Evolutionary conservation across 2,888 invertebrate genomes (phyloP), one percentile per base, ranked within the genome.

Genomic region (Drosophila paramelanica): DNA sequence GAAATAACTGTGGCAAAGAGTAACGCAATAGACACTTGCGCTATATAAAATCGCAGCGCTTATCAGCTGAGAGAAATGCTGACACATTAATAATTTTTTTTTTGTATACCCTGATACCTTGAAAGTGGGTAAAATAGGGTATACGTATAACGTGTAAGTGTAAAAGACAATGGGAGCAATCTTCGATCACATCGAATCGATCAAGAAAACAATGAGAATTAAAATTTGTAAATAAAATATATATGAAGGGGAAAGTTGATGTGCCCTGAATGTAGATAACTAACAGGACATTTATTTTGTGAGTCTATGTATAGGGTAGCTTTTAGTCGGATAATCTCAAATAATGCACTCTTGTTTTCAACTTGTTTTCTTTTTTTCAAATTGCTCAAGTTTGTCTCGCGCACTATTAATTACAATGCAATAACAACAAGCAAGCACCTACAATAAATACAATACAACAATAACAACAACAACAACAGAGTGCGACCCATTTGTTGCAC

Each of bases 371-470:
- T 10, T 67, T 55, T 39, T 68, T 58, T 58, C 33, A 64, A 67
- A 47, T 68, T 79, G 41, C 53, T 68, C 67, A 74, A 79, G 62
- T 73, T 77, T 45, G 77, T 61, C 51, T 67, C 10, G 65, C 51
- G 27, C 55, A 62, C 51, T 79, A 73, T 81, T 73, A 77, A 79
- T 81, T 70, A 67, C 82, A 77, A 49, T 71, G 64, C 71, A 77
- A 55, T 65, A 50, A 69, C 67, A 70, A 62, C 45, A 69, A 61
- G 17, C 52, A 51, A 49, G 17, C 41, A 60, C 27, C 59, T 17
- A 50, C 55, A 74, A 45, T 31, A 64, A 61, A 51, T 51, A 56
- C 11, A 36, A 36, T 13, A 25, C 27, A 67, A 45, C 45, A 23
- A 45, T 42, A 23, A 23, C 23, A 23, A 23, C 23, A 23, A 23